Base-by-base conservation (phyloP, 1,140 invertebrate genomes). In the Scaptomyza graminum region DNA sequence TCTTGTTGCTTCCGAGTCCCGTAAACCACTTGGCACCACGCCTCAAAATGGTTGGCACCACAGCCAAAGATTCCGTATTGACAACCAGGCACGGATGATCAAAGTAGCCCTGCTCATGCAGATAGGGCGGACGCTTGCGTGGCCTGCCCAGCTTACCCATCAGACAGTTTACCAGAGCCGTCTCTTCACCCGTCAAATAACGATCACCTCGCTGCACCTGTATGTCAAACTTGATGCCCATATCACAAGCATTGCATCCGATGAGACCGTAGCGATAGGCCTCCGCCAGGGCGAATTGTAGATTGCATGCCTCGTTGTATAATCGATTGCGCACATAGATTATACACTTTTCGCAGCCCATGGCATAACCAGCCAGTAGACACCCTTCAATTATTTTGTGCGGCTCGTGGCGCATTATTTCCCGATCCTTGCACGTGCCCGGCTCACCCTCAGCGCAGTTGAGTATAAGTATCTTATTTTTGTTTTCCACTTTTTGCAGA, bases 121-220 rank as follows among this genome's bases (percentile, higher is more conserved):
- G 98, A 92, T 99, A 99, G 41, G 99, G 99, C 5, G 99, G 99
- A 93, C 99, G 99, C 31, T 99, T 92, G 25, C 98, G 94, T 0
- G 99, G 99, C 92, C 99, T 99, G 25, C 98, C 99, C 90, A 99
- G 97, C 91, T 99, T 98, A 3, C 99, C 99, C 93, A 99, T 98
- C 49, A 99, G 94, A 1, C 98, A 99, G 92, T 99, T 99, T 83
- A 99, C 99, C 5, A 99, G 93, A 4, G 98, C 98, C 0, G 99
- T 99, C 93, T 99, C 99, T 92, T 99, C 99, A n/a, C 99, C 99
- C 93, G 98, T 99, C 87, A 99, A 99, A 89, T 99, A 99, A 0
- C 98, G 98, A 50, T 98, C 98, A 54, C 99, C 99, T 0, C 82
- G 74, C 92, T 99, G 98, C 72, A 99, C 96, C 89, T 96, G 99